These are phyloP conservation scores for Spodoptera picta DNA, from an alignment of 2,888 invertebrate species.

Conservation along the genomic window DNA sequence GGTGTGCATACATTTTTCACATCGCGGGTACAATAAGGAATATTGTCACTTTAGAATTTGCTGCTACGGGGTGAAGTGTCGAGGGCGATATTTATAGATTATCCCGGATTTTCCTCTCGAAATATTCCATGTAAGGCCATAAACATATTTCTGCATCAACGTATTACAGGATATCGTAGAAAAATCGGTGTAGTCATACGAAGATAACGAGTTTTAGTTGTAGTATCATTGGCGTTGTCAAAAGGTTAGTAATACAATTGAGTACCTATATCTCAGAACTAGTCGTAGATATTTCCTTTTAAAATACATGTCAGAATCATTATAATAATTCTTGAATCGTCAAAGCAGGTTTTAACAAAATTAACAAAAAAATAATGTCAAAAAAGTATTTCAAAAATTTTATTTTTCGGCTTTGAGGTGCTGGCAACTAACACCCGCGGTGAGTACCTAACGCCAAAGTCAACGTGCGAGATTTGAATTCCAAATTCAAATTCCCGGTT, in stretches of 20 bases:
- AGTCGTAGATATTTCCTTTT: too few relatives aligned
- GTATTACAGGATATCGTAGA: slow-evolving; percentile 47
- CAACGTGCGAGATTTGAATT: slow-evolving; percentile 87
- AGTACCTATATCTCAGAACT: too few relatives aligned
- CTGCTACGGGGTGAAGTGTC: slow-evolving; percentile 70
- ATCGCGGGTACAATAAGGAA: slow-evolving; percentile 78
- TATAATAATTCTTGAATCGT: too few relatives aligned
- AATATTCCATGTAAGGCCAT: slow-evolving; percentile 75
- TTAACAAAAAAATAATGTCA: too few relatives aligned
- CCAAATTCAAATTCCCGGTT: slow-evolving; percentile 83
- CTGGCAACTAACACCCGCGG: slow-evolving; percentile 43
- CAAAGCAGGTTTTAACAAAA: too few relatives aligned
- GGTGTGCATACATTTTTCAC: slow-evolving; percentile 85
- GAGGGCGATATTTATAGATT: slow-evolving; percentile 85
- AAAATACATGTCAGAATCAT: too few relatives aligned
- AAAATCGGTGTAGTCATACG: slow-evolving; percentile 33
- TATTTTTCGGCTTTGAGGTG: slow-evolving; percentile 47
- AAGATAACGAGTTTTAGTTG: slow-evolving; percentile 8
- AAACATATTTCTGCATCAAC: slow-evolving; percentile 70
- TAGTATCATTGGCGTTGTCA: too few relatives aligned
- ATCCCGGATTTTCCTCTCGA: slow-evolving; percentile 82
- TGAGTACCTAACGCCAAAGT: slow-evolving; percentile 66
- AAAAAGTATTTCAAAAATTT: slow-evolving; percentile 3
- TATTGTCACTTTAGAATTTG: slow-evolving; percentile 86
- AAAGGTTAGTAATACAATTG: too few relatives aligned